Evolutionary conservation across 2,113 vertebrate genomes (phyloP).

Genomic region (Heteronetta atricapilla): DNA sequence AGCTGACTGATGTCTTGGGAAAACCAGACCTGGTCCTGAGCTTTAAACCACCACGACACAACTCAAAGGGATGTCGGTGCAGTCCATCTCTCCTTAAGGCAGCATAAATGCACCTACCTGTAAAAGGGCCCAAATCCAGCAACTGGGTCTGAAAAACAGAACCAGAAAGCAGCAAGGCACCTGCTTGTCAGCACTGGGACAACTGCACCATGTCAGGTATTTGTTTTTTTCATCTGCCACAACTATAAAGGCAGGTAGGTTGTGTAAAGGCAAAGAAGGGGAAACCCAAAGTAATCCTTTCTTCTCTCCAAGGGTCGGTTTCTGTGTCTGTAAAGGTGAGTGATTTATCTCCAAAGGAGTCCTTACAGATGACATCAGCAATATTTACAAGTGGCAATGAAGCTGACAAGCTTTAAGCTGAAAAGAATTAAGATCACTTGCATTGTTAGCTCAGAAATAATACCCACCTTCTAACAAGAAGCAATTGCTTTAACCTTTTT

Average conservation of each 20-base stretch:
- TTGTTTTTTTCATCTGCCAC: not conserved
- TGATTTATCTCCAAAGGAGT: not conserved
- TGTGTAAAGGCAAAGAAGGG: not conserved
- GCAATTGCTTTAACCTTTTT: not conserved
- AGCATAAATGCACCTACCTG: not conserved
- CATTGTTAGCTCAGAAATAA: not conserved
- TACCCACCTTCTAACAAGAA: not conserved
- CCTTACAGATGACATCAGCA: not conserved
- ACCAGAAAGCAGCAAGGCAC: not conserved
- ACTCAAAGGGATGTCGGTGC: not conserved
- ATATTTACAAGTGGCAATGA: not conserved
- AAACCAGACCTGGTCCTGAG: not conserved
- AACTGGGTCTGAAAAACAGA: not conserved
- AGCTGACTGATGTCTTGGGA: not conserved
- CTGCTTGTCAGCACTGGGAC: not conserved
- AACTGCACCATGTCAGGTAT: not conserved
- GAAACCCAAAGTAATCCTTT: not conserved
- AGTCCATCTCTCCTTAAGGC: not conserved
- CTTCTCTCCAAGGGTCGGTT: not conserved
- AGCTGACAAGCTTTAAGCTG: not conserved
- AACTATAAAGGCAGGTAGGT: accelerated
- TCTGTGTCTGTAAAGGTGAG: not conserved
- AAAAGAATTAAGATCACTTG: not conserved
- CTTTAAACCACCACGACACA: not conserved
- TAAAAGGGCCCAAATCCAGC: not conserved